Conservation (phyloP, 2,888 invertebrate species). For the Tyria jacobaeae region DNA sequence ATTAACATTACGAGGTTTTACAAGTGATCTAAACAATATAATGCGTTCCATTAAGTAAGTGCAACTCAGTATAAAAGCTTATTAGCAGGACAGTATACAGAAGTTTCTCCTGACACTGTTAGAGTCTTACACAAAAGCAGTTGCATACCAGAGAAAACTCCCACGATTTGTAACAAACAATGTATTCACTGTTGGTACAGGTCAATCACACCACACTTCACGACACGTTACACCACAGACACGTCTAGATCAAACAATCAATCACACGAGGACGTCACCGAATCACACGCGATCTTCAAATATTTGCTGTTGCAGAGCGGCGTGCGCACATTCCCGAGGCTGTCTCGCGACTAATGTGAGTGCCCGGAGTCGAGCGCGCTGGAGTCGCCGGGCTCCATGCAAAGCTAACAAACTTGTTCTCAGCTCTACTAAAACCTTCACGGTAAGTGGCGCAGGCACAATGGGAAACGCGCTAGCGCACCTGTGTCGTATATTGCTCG, state of each 20-base stretch:
- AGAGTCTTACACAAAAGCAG: conserved; percentile 56
- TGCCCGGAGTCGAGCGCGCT: conserved; percentile 19
- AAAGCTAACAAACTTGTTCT: conserved; percentile 63
- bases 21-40: not conserved
- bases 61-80: conserved; percentile 17
- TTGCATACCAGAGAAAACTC: conserved; percentile 72
- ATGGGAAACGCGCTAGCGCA: conserved; percentile 78
- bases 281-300: conserved; percentile 54
- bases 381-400: conserved; percentile 11
- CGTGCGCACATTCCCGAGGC: conserved; percentile 52
- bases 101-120: conserved; percentile 53
- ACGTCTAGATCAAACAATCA: conserved; percentile 57
- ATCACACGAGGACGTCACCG: conserved; percentile 57
- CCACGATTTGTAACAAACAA: conserved; percentile 64
- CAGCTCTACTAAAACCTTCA: conserved; percentile 53
- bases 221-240: conserved; percentile 55
- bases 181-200: conserved; percentile 52
- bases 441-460: conserved; percentile 67
- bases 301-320: conserved; percentile 19
- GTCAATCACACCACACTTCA: conserved; percentile 63
- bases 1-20: conserved; percentile 15
- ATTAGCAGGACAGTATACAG: conserved; percentile 49
- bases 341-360: conserved; percentile 58
- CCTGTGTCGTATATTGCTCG: conserved; percentile 70
- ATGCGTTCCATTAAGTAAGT: conserved; percentile 11